These are phyloP conservation scores for Hirtodrosophila cameraria DNA, from an alignment of 2,888 invertebrate species.

Conservation along the genomic window DNA sequence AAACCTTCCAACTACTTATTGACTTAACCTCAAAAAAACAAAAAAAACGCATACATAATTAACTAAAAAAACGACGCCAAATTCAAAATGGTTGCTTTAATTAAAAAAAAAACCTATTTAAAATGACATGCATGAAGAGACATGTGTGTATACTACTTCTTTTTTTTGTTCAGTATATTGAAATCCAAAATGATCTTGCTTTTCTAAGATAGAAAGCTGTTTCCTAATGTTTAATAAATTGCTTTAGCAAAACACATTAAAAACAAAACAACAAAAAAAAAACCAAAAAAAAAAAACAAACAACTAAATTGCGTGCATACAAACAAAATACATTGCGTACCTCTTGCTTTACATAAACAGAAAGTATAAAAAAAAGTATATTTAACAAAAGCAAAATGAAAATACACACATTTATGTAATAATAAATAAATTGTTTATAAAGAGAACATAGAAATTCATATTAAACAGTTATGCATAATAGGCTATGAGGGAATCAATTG, in stretches of 20 bases:
- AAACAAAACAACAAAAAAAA: slow-evolving; percentile 21
- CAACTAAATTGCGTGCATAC: slow-evolving; percentile 44
- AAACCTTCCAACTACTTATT: slow-evolving; percentile 49
- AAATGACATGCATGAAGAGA: slow-evolving; percentile 15
- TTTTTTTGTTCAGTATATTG: slow-evolving; percentile 51
- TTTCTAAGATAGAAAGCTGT: slow-evolving; percentile 46
- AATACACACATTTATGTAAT: slow-evolving; percentile 28
- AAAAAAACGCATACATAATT: slow-evolving; percentile 16
- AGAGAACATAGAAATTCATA: slow-evolving; percentile 32
- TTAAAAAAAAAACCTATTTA: slow-evolving; percentile 14
- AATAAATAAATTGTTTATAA: slow-evolving; percentile 37
- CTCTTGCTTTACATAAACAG: slow-evolving; percentile 77
- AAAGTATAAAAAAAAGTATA: slow-evolving; percentile 51
- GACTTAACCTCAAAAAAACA: slow-evolving; percentile 27
- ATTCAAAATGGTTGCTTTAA: slow-evolving; percentile 30
- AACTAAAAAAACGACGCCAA: slow-evolving; percentile 15
- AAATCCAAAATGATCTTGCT: too few species aligned
- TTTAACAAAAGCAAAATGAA: slow-evolving; percentile 38
- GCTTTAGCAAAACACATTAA: slow-evolving; percentile 63
- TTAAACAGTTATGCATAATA: slow-evolving; percentile 23
- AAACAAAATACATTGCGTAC: slow-evolving; percentile 78
- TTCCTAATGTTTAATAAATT: slow-evolving; percentile 71
- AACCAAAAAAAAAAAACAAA: slow-evolving; percentile 19
- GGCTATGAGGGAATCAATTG: slow-evolving; percentile 46
- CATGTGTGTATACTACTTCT: slow-evolving; percentile 25